phyloP scores from a whole-genome alignment of 2,888 invertebrate genomes.

The Maniola hyperantus region DNA sequence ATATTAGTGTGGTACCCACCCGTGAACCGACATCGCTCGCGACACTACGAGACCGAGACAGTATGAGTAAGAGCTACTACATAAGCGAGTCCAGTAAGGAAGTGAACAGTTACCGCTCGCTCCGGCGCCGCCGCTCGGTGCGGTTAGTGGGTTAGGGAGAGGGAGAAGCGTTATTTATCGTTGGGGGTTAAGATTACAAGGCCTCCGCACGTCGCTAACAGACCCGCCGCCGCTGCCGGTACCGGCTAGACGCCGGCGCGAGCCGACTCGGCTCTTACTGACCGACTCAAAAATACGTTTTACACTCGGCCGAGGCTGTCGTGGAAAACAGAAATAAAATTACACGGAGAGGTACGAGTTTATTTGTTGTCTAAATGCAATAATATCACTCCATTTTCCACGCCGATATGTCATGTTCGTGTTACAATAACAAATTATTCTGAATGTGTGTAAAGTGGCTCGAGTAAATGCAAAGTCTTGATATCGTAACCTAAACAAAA shows the following conservation, averaged over 20 bases:
- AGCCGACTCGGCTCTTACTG: background rate
- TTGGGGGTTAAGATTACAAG: constrained; percentile 15
- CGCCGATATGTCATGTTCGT: constrained; percentile 42
- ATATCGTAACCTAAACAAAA: constrained; percentile 21
- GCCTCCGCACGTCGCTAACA: constrained; percentile 1
- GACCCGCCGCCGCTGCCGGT: background rate
- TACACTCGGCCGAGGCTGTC: constrained; percentile 41
- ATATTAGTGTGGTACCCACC: constrained; percentile 80
- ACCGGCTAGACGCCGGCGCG: background rate
- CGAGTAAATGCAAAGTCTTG: background rate
- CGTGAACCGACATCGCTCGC: constrained; percentile 73
- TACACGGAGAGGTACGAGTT: constrained; percentile 57
- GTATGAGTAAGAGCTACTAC: constrained; percentile 80
- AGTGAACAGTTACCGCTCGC: constrained; percentile 78
- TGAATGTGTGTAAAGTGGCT: constrained; percentile 13
- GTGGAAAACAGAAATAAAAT: constrained; percentile 73
- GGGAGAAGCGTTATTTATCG: constrained; percentile 24
- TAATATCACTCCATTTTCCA: constrained; percentile 63
- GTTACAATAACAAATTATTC: constrained; percentile 20
- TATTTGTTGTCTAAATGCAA: constrained; percentile 54
- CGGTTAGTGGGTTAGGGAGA: constrained; percentile 27
- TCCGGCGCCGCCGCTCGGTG: constrained; percentile 56
- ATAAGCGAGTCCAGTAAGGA: constrained; percentile 80
- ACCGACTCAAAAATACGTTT: constrained; percentile 13
- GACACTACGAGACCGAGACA: constrained; percentile 79